Percentiles rank a stretch among this genome's conserved stretches.
Evolutionary conservation across 2,888 invertebrate genomes (phyloP).

Genomic region (Epinotia demarniana): DNA sequence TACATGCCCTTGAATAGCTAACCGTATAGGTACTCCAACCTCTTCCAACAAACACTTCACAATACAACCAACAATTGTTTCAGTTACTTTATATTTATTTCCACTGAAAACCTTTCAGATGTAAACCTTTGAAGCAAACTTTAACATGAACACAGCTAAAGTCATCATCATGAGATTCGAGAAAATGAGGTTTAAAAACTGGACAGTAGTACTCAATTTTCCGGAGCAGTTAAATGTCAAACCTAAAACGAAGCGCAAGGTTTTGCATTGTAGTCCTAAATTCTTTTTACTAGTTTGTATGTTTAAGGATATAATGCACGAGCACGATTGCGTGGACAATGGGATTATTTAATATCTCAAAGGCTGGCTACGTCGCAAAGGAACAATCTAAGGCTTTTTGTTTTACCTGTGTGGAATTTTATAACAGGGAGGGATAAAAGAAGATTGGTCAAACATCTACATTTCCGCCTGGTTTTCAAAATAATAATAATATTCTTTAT

Average conservation of each 20-base stretch:
- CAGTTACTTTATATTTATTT: not conserved
- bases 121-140: not conserved
- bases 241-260: not conserved
- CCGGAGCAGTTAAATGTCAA: not conserved
- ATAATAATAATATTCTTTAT: too few relatives aligned
- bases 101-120: not conserved
- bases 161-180: not conserved
- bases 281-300: not conserved
- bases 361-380: constrained; percentile 33
- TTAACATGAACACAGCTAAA: not conserved
- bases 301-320: constrained; percentile 14
- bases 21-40: not conserved
- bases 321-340: constrained; percentile 24
- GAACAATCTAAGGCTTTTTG: constrained; percentile 32
- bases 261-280: not conserved
- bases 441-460: not conserved
- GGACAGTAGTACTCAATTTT: not conserved
- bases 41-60: not conserved
- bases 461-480: too few relatives aligned
- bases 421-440: constrained; percentile 21
- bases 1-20: too few relatives aligned
- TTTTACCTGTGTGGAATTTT: constrained; percentile 20
- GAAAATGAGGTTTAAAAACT: not conserved
- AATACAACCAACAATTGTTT: not conserved
- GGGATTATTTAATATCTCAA: constrained; percentile 29